Conservation (phyloP, 2,113 vertebrate genomes). For the Plecturocebus donacophilus region DNA sequence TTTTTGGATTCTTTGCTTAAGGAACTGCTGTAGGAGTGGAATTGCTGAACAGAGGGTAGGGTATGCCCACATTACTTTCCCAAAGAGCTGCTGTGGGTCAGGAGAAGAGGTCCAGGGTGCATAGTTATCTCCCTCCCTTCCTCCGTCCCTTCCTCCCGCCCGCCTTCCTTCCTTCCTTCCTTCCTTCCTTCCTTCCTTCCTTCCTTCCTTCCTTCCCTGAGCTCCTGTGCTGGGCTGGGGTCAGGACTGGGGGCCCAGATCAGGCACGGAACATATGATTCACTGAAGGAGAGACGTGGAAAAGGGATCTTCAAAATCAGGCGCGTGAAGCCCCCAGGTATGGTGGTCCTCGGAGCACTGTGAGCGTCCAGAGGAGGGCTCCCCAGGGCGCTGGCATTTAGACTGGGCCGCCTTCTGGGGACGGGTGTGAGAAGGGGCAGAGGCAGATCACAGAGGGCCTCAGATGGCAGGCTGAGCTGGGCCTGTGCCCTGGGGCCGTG, state of each 20-base stretch:
- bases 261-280: background rate
- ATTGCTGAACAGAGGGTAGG: background rate
- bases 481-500: background rate
- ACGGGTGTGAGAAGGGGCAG: too few relatives aligned
- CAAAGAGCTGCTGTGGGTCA: background rate
- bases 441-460: background rate
- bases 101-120: too few relatives aligned
- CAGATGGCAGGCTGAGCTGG: background rate
- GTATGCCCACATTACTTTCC: background rate
- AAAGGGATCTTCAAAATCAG: background rate
- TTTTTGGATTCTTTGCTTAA: background rate
- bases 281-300: background rate
- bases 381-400: background rate
- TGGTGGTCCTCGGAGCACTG: background rate
- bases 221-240: background rate
- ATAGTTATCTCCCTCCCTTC: too few relatives aligned
- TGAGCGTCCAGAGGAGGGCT: background rate
- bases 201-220: background rate
- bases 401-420: background rate
- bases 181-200: background rate
- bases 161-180: background rate
- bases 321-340: background rate
- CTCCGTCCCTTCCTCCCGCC: too few relatives aligned
- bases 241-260: background rate
- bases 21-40: background rate